Base-by-base conservation (phyloP, 2,797 vertebrate genomes). In the Manis pentadactyla region DNA sequence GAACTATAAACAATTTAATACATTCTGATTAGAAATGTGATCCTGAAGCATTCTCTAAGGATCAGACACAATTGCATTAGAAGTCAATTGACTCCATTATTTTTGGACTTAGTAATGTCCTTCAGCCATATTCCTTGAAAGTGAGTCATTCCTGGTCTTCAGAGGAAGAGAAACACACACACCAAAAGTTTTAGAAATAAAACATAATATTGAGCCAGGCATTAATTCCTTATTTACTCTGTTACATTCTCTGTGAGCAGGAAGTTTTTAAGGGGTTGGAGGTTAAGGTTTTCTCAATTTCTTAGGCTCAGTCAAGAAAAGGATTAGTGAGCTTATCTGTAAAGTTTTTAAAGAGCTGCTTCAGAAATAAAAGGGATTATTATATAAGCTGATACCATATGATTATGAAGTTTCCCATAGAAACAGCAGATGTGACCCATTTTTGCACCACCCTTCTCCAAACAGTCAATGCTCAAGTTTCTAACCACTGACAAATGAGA, bases 81-180 rank as follows among this genome's bases (percentile, higher is more conserved):
- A 95, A 97, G 73, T 71, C 10, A 7, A 98, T 77, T 17, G 96
- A 96, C 57, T 98, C 87, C 64, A 94, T 86, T 94, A 98, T 93
- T 42, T 97, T 99, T 99, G 96, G 97, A 98, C 94, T 98, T 97
- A 90, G 97, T 96, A 1, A 98, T 94, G 51, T 99, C 97, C 78
- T 97, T 98, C 87, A 98, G 97, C 98, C 98, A 98, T 63, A 98
- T 98, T 96, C 98, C 98, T 98, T 97, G 98, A 96, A 98, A 98
- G 49, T 86, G 97, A 93, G 87, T 95, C 51, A 77, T 61, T 90
- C 98, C 98, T 91, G 98, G 98, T 95, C 98, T 99, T 82, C 31
- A 94, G 57, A 87, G 51, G 59, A 92, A 95, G 92, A 78, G 97
- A 34, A 46, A 68, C 7, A 95, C 77, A 88, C 34, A 37, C 25